A percentile compares a stretch with the other conserved stretches of the same genome.
Evolutionary conservation across 1,140 invertebrate species (phyloP).

Genomic region (Himalopsyche phryganea): DNA sequence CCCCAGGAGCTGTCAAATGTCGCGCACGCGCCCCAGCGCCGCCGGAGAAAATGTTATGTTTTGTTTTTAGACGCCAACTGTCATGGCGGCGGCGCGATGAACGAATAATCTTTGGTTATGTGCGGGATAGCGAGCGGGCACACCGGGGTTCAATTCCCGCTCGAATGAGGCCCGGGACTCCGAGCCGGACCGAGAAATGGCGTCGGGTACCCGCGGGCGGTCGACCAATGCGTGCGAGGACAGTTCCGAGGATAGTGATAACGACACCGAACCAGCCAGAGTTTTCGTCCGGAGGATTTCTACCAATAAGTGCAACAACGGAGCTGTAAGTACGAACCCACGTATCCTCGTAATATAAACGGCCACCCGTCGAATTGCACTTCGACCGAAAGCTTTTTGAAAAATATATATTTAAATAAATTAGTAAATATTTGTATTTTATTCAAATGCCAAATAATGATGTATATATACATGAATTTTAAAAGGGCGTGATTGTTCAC

Average conservation of each 20-base stretch:
- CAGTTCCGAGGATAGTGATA: conserved; percentile 64
- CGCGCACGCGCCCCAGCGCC: conserved; percentile 10
- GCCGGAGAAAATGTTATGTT: conserved; percentile 10
- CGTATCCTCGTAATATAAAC: too few species aligned
- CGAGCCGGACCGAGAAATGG: background rate
- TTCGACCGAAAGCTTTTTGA: too few species aligned
- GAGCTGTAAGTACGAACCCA: conserved; percentile 1
- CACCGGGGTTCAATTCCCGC: background rate
- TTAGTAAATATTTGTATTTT: too few species aligned
- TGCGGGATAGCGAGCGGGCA: background rate
- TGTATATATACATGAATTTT: too few species aligned
- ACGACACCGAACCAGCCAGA: conserved; percentile 62
- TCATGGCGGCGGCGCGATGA: conserved; percentile 11
- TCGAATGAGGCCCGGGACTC: background rate
- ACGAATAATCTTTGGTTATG: conserved; percentile 8
- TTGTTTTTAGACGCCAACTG: conserved; percentile 16
- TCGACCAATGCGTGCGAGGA: conserved; percentile 26
- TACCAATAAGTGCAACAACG: conserved; percentile 50
- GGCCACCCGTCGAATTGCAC: too few species aligned
- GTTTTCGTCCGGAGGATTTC: conserved; percentile 64
- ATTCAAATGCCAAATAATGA: too few species aligned
- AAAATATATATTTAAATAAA: too few species aligned
- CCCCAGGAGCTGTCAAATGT: conserved; percentile 8
- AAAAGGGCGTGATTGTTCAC: too few species aligned
- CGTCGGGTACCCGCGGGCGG: background rate